Percentiles rank a stretch among this genome's conserved stretches.
Conservation (phyloP, 2,113 vertebrate species). For the Cyrtonyx montezumae region DNA sequence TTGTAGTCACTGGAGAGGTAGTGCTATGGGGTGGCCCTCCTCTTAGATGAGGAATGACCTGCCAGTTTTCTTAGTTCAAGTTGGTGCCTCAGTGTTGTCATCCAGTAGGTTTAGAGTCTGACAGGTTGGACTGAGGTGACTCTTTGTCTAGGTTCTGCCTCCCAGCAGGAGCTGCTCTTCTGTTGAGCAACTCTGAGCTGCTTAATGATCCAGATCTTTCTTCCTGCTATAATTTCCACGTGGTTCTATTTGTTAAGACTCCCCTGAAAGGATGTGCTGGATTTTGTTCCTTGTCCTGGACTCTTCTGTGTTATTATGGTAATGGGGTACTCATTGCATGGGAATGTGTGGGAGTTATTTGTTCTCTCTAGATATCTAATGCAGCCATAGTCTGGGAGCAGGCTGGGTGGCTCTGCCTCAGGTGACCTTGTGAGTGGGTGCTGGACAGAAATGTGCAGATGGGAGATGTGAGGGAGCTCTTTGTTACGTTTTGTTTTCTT, state of each 20-base stretch:
- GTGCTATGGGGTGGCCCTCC: background rate
- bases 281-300: background rate
- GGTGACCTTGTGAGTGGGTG: background rate
- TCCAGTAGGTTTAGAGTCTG: background rate
- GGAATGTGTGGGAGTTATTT: background rate
- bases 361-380: background rate
- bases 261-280: background rate
- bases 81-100: background rate
- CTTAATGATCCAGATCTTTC: background rate
- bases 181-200: background rate
- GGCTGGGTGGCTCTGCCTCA: background rate
- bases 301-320: background rate
- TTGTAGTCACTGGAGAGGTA: background rate
- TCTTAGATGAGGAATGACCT: background rate
- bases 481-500: slow-evolving; percentile 19
- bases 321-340: background rate
- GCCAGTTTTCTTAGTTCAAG: background rate
- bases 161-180: background rate
- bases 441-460: background rate
- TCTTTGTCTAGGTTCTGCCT: background rate
- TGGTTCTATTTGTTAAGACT: background rate
- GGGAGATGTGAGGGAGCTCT: background rate
- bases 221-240: background rate
- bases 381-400: background rate
- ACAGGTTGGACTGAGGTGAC: background rate